Percentiles rank a stretch among this genome's conserved stretches.
These are phyloP conservation scores for Dicyrtomina minuta DNA, from an alignment of 2,888 invertebrate genomes.

Conservation along the genomic window DNA sequence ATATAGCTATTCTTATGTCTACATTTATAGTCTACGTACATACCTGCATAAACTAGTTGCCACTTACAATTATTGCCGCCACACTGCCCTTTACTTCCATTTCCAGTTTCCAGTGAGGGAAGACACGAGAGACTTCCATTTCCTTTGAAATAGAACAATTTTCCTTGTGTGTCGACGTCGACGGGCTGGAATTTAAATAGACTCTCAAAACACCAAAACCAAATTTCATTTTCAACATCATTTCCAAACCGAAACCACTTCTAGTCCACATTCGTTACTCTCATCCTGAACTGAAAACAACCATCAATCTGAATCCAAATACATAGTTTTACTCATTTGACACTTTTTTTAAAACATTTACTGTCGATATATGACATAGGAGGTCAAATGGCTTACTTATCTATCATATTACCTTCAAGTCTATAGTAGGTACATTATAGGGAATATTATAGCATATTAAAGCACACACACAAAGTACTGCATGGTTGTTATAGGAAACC, in stretches of 20 bases:
- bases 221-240: neutral
- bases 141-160: neutral
- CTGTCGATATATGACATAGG: too few species aligned
- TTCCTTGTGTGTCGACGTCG: neutral
- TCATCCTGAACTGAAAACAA: neutral
- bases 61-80: slow-evolving; percentile 26
- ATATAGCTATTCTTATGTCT: too few species aligned
- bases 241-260: too few species aligned
- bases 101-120: slow-evolving; percentile 1
- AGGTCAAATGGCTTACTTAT: too few species aligned
- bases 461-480: too few species aligned
- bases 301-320: neutral
- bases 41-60: slow-evolving; percentile 21
- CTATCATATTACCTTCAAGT: too few species aligned
- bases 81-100: slow-evolving; percentile 23
- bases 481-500: too few species aligned
- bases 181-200: neutral
- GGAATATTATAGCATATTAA: too few species aligned
- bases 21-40: too few species aligned
- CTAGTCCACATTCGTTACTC: too few species aligned
- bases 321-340: neutral
- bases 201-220: neutral
- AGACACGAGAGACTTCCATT: neutral
- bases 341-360: neutral
- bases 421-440: too few species aligned